Percentiles rank a stretch among this genome's conserved stretches.
Conservation (phyloP, 2,797 vertebrate species). For the Clarias laeviceps region DNA sequence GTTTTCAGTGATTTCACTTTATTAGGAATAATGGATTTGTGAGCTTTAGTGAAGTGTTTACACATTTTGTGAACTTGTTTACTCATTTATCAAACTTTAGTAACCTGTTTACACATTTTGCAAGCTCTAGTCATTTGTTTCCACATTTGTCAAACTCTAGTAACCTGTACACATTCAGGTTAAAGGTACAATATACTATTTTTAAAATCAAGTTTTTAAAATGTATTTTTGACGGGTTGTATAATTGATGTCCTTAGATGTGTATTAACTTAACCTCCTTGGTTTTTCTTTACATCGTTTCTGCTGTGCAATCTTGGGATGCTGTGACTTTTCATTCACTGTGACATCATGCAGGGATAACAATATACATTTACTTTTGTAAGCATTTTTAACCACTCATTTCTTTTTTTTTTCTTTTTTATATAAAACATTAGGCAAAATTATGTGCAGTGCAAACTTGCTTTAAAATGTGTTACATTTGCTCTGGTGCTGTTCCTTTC, state of each 20-base stretch:
- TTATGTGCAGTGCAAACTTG: neutral
- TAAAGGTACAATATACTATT: neutral
- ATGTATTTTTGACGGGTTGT: neutral
- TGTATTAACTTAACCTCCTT: neutral
- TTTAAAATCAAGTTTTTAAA: neutral
- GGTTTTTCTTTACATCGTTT: neutral
- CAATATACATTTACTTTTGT: neutral
- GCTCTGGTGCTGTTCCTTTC: neutral
- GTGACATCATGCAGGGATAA: neutral
- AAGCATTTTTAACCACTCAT: neutral
- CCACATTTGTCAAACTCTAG: too few species aligned
- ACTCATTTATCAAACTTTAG: too few species aligned
- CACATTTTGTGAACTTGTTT: neutral
- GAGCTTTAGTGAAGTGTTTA: neutral
- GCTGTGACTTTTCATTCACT: slow-evolving; percentile 4
- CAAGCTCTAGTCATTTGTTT: too few species aligned
- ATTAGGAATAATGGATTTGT: neutral
- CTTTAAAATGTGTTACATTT: neutral
- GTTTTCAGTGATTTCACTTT: neutral
- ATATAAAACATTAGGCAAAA: neutral
- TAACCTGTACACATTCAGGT: neutral
- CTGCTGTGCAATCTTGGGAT: neutral
- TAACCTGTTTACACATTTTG: too few species aligned
- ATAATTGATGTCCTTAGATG: neutral
- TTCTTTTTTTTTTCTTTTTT: neutral